These are phyloP conservation scores for Melanotaenia duboulayi DNA, from an alignment of 2,113 vertebrate genomes.

Conservation along the genomic window DNA sequence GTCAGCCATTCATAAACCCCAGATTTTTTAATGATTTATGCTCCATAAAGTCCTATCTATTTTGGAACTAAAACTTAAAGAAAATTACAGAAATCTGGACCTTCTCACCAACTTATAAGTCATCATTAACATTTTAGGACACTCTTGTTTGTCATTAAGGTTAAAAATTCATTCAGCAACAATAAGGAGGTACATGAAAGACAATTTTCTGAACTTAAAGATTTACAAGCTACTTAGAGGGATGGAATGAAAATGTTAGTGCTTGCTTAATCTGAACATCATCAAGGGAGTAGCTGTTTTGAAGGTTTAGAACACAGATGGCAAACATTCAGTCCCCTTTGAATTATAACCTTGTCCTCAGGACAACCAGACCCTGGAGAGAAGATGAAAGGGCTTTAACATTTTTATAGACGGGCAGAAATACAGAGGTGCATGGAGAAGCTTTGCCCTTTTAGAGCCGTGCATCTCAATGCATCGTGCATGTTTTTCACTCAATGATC, in stretches of 20 bases:
- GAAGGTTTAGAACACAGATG: slow-evolving; percentile 47
- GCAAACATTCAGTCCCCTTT: slow-evolving; percentile 37
- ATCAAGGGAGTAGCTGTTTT: slow-evolving; percentile 38
- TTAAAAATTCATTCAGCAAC: not conserved
- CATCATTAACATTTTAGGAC: too few relatives aligned
- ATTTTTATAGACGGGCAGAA: slow-evolving; percentile 8
- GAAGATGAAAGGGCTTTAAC: slow-evolving; percentile 26
- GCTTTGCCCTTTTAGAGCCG: not conserved
- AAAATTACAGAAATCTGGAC: too few relatives aligned
- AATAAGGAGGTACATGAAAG: not conserved
- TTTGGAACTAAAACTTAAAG: too few relatives aligned
- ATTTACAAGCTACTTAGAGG: slow-evolving; percentile 13
- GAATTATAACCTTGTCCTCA: slow-evolving; percentile 48
- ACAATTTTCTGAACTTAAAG: not conserved
- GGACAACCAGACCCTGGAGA: slow-evolving; percentile 33
- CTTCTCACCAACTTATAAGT: too few relatives aligned
- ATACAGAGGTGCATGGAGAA: not conserved
- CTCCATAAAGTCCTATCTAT: too few relatives aligned
- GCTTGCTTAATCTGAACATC: slow-evolving; percentile 22
- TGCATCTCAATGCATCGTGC: slow-evolving; percentile 3
- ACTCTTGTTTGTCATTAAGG: too few relatives aligned
- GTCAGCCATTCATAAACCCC: too few relatives aligned
- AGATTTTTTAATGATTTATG: too few relatives aligned
- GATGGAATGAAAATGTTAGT: slow-evolving; percentile 9
- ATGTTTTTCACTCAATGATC: not conserved